Percentiles rank a stretch among this genome's conserved stretches.
Conservation (phyloP, 2,888 invertebrate species). For the Malthinus flaveolus region DNA sequence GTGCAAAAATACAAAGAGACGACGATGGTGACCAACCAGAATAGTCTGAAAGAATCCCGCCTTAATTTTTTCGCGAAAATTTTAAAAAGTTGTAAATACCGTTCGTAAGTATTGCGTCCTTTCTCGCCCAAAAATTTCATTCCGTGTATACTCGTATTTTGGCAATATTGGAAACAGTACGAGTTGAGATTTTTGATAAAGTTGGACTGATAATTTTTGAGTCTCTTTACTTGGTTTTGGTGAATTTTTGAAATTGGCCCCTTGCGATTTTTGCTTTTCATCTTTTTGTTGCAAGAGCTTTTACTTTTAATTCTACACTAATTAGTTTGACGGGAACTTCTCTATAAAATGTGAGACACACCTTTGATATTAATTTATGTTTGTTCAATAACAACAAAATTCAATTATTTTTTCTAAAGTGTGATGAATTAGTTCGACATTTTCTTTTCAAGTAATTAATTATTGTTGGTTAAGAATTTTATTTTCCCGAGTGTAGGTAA, state of each 20-base stretch:
- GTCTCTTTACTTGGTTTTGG: background rate
- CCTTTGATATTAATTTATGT: too few species aligned
- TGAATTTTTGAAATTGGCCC: background rate
- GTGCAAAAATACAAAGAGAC: slow-evolving; percentile 59
- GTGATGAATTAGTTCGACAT: too few species aligned
- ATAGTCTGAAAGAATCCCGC: slow-evolving; percentile 59
- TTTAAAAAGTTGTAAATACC: background rate
- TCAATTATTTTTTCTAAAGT: too few species aligned
- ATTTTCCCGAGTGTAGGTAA: too few species aligned
- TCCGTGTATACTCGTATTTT: slow-evolving; percentile 51
- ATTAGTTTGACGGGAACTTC: too few species aligned
- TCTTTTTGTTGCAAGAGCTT: background rate
- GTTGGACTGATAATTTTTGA: background rate
- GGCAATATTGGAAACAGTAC: slow-evolving; percentile 41
- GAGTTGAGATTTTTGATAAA: slow-evolving; percentile 9
- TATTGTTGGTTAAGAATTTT: too few species aligned
- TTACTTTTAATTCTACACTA: too few species aligned
- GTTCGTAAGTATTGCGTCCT: slow-evolving; percentile 45
- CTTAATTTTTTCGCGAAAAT: background rate
- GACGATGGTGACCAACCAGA: slow-evolving; percentile 59
- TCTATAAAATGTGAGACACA: too few species aligned
- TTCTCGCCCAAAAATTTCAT: slow-evolving; percentile 52
- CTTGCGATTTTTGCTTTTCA: background rate
- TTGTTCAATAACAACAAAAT: too few species aligned
- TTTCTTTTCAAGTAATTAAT: too few species aligned